Evolutionary conservation across 2,797 vertebrate species (phyloP), one percentile per base, ranked within the genome.

Genomic region (Micromesistius poutassou): DNA sequence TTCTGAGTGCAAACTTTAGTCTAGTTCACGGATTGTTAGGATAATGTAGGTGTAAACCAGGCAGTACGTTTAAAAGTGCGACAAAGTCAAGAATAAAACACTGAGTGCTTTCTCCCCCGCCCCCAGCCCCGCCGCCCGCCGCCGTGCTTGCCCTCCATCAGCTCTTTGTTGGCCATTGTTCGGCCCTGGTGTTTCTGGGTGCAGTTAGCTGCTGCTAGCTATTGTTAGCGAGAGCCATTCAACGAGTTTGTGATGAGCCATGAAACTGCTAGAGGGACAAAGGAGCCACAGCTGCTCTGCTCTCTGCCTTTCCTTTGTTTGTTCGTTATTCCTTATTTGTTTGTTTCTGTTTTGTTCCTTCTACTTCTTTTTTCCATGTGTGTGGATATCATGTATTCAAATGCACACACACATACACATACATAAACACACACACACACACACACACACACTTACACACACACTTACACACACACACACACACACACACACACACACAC

Each of bases 131-230:
- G 62, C n/a, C 14, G 62, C 62, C 62, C 10, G 19, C 3, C 9
- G 62, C 4, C n/a, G 55, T 8, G 55, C 22, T 7, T 4, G 46
- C 62, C 62, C n/a, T 28, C 62, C n/a, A 28, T 68, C 62, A 28
- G 62, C 25, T 30, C 62, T 68, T 68, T 79, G 76, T 80, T 81
- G 78, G 77, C 81, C 80, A 83, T 88, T 91, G 88, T 90, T 78
- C 0, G 42, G 25, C 77, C 46, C 68, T 84, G 89, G 86, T 89
- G 87, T 88, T 80, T 79, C 81, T 77, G 83, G 82, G 84, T 84
- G 86, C 85, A 85, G 89, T 82, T 88, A 81, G 84, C 85, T 76
- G 84, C 91, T 89, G 90, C 89, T 84, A 14, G 66, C 82, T 76
- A 71, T 50, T 84, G 84, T 81, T 84, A 84, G 81, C 77, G 79